Percentiles rank a stretch among this genome's conserved stretches.
Conservation (phyloP, 2,113 vertebrate species). For the Peucedramus taeniatus region DNA sequence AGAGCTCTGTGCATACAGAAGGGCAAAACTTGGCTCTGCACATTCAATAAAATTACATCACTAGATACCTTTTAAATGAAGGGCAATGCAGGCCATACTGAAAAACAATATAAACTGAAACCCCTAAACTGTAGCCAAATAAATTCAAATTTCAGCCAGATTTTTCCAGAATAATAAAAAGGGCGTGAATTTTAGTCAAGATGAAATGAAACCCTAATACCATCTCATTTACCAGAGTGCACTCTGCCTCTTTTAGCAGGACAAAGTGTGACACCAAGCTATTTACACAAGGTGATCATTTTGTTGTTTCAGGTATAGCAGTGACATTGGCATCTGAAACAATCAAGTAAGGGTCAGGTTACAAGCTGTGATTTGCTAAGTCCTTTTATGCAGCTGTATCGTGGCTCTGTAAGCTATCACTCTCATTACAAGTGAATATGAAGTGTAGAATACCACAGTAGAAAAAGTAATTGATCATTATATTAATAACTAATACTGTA, state of each 20-base stretch:
- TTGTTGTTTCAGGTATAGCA: not conserved
- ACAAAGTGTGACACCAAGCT: not conserved
- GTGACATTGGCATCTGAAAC: not conserved
- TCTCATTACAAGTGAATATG: not conserved
- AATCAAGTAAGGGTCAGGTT: not conserved
- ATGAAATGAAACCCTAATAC: not conserved
- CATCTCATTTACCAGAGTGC: not conserved
- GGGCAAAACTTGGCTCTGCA: not conserved
- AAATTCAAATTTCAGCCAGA: not conserved
- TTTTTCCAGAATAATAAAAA: not conserved
- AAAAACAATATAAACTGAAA: conserved; percentile 35
- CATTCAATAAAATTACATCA: conserved; percentile 14
- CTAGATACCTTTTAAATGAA: not conserved
- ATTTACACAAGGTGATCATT: not conserved
- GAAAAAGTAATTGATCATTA: not conserved
- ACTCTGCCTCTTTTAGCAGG: not conserved
- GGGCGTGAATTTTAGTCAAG: not conserved
- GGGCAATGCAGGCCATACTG: not conserved
- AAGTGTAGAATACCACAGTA: not conserved
- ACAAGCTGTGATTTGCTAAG: not conserved
- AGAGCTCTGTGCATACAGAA: not conserved
- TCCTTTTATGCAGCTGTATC: conserved; percentile 1
- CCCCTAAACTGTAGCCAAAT: not conserved
- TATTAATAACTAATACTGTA: not conserved
- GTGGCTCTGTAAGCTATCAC: not conserved